These are phyloP conservation scores for Panopea generosa DNA, from an alignment of 2,888 invertebrate genomes.

Conservation along the genomic window DNA sequence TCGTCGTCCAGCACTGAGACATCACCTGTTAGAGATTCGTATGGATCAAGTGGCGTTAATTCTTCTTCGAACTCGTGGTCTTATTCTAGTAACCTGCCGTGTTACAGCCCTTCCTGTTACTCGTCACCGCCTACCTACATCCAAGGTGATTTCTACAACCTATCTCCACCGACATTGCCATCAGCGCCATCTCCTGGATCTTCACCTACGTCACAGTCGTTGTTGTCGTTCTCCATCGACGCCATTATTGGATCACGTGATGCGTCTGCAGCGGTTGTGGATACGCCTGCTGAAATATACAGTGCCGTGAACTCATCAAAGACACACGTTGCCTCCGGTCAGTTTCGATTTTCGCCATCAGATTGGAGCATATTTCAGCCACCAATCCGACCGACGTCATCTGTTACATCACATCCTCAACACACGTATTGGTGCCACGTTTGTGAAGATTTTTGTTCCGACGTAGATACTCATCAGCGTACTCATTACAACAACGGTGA, in stretches of 20 bases:
- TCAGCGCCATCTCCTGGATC: neutral
- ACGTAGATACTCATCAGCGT: constrained; percentile 19
- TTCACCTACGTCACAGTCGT: neutral
- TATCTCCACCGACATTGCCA: constrained; percentile 15
- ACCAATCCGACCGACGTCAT: neutral
- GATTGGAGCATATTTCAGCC: constrained; percentile 26
- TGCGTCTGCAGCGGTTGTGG: neutral
- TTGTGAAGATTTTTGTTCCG: constrained; percentile 24
- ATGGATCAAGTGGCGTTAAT: neutral
- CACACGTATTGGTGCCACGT: constrained; percentile 42
- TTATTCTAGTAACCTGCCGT: constrained; percentile 17
- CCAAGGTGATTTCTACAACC: constrained; percentile 27
- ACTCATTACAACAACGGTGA: constrained; percentile 18
- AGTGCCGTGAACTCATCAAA: constrained; percentile 9
- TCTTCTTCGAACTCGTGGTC: neutral
- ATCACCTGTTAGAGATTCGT: neutral
- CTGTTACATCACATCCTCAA: neutral
- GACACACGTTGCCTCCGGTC: neutral
- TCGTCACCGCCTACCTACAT: constrained; percentile 27
- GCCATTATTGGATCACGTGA: constrained; percentile 21
- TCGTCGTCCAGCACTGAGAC: neutral
- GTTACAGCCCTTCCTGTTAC: constrained; percentile 1
- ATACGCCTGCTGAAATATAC: constrained; percentile 13
- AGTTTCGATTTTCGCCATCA: constrained; percentile 10
- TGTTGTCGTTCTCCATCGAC: constrained; percentile 37